Evolutionary conservation across 2,888 invertebrate species (phyloP).

Genomic region (Antitype chi): DNA sequence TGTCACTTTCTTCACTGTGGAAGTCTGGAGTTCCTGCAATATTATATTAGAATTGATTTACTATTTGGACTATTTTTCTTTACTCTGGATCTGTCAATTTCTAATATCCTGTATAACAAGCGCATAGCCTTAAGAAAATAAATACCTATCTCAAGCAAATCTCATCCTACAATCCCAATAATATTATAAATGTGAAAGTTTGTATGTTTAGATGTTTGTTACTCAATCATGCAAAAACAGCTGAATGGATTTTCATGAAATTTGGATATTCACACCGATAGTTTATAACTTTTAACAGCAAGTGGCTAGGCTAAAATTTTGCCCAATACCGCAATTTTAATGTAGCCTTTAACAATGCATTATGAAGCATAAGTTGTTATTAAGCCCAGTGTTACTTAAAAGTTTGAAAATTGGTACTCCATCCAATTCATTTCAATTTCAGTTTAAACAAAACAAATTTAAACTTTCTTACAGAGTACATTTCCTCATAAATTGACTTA

Average conservation of each 20-base stretch:
- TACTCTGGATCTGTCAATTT: background rate
- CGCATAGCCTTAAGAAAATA: background rate
- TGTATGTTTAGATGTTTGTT: too few species aligned
- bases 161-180: background rate
- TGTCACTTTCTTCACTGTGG: constrained; percentile 88
- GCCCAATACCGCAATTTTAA: too few species aligned
- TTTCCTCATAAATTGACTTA: background rate
- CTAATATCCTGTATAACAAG: background rate
- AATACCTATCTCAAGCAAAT: background rate
- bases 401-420: background rate
- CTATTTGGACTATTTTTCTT: background rate
- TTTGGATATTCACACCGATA: too few species aligned
- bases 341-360: too few species aligned
- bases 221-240: too few species aligned
- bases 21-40: constrained; percentile 85
- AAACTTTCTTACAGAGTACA: background rate
- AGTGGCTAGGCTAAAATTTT: too few species aligned
- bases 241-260: too few species aligned
- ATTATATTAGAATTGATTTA: background rate
- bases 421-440: background rate
- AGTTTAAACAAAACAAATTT: background rate
- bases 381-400: background rate
- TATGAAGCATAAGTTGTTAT: too few species aligned
- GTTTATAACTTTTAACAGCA: too few species aligned
- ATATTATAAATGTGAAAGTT: background rate